Base-by-base conservation (phyloP, 2,797 vertebrate species). In the Alectoris magna region DNA sequence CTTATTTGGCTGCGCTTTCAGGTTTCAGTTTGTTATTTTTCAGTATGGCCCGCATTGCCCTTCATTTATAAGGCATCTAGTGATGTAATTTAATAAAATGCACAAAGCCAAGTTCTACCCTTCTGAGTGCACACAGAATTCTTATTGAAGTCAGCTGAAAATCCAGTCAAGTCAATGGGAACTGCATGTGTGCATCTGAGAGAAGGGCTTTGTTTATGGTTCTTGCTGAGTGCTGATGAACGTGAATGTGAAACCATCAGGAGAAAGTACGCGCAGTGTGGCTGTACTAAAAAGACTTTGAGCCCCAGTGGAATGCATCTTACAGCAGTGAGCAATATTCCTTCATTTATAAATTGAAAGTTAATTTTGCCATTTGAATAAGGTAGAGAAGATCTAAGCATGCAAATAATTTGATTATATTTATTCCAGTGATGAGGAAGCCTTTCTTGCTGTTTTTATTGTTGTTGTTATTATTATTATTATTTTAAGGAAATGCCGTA, bases 141-240 rank as follows among this genome's bases (percentile, higher is more conserved):
- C 71, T 93, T 91, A 87, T 26, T 95, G 85, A 93, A 95, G 74
- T 94, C 80, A 92, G 92, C 85, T 95, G 83, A 96, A 92, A 79
- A 90, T 76, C 31, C 34, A 80, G 62, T 34, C 2, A 88, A 94
- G 83, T 92, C 87, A 79, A 84, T 94, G 92, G 76, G 90, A 96
- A 91, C 62, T 92, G 87, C 87, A 80, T 83, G 77, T 74, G 83
- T 91, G 68, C 68, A 74, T 74, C 91, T 1, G 9, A 90, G 91
- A 84, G 44, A 76, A 91, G 58, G 62, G 34, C 41, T 94, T 88
- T 90, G 91, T 95, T 93, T 94, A 87, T 87, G 68, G 53, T 36
- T 91, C 89, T 92, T 86, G 68, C 85, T 92, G 93, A 84, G 87
- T 91, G 87, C 88, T 93, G 92, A 88, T 86, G 91, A 95, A 91